Conservation (phyloP, 2,113 vertebrate species). For the Rhodinocichla rosea region DNA sequence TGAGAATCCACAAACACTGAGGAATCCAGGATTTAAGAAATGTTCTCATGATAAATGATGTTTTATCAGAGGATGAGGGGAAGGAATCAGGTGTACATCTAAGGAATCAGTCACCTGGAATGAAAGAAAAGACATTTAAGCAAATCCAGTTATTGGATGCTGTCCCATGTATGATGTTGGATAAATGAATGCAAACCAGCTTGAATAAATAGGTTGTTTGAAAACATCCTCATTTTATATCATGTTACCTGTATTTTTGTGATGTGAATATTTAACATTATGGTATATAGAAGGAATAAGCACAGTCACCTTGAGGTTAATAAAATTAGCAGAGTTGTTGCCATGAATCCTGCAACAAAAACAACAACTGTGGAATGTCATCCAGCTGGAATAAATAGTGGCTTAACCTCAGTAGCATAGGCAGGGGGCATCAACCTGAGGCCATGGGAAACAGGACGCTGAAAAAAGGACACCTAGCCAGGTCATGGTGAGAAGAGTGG, state of each 20-base stretch:
- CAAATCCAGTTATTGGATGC: background rate
- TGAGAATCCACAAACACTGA: background rate
- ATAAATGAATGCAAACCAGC: background rate
- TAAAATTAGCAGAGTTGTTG: background rate
- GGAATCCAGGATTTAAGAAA: background rate
- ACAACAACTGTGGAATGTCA: background rate
- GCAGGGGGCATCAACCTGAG: background rate
- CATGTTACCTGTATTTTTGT: background rate
- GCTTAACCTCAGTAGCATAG: background rate
- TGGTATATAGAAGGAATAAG: background rate
- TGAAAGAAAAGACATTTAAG: background rate
- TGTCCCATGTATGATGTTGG: background rate
- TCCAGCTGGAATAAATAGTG: background rate
- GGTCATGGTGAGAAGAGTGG: background rate
- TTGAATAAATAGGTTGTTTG: background rate
- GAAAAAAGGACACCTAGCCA: background rate
- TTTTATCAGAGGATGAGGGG: background rate
- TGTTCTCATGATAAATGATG: conserved; percentile 11
- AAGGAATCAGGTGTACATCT: background rate
- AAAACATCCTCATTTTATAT: background rate
- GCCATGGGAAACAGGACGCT: background rate
- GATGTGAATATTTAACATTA: background rate
- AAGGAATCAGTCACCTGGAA: background rate
- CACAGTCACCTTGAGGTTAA: background rate
- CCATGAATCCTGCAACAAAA: background rate